Evolutionary conservation across 1,140 invertebrate genomes (phyloP).

Genomic region (Lepidurus packardi): DNA sequence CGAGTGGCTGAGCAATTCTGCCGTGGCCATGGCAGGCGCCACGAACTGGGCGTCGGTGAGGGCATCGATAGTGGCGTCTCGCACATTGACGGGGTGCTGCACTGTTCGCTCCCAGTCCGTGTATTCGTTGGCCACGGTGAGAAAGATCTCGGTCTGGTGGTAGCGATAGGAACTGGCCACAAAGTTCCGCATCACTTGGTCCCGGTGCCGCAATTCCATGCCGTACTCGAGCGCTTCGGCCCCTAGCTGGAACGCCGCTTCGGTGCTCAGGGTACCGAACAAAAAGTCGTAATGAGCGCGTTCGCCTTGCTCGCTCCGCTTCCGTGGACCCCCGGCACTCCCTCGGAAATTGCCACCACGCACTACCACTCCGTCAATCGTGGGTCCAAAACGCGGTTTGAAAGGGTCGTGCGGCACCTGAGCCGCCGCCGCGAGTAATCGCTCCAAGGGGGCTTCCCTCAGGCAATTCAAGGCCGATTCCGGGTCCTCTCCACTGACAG

Average conservation of each 20-base stretch:
- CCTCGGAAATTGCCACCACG: conserved; percentile 14
- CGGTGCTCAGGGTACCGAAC: conserved; percentile 53
- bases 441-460: conserved; percentile 65
- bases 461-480: conserved; percentile 72
- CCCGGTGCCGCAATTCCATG: conserved; percentile 80
- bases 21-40: conserved; percentile 73
- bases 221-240: conserved; percentile 68
- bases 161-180: conserved; percentile 84
- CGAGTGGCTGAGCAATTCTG: conserved; percentile 61
- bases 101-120: conserved; percentile 92
- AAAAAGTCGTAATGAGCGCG: conserved; percentile 49
- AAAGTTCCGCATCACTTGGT: conserved; percentile 87
- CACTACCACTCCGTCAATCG: conserved; percentile 79
- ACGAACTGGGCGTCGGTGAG: conserved; percentile 88
- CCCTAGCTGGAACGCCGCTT: conserved; percentile 50
- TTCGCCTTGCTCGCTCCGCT: conserved; percentile 37
- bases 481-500: conserved; percentile 63
- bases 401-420: conserved; percentile 77
- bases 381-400: conserved; percentile 74
- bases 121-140: conserved; percentile 94
- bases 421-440: conserved; percentile 59
- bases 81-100: conserved; percentile 81
- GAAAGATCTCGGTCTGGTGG: conserved; percentile 94
- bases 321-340: conserved; percentile 29
- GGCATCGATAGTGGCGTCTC: conserved; percentile 85